Conservation (phyloP, 2,797 vertebrate genomes). For the Scolopax bukidnonensis region DNA sequence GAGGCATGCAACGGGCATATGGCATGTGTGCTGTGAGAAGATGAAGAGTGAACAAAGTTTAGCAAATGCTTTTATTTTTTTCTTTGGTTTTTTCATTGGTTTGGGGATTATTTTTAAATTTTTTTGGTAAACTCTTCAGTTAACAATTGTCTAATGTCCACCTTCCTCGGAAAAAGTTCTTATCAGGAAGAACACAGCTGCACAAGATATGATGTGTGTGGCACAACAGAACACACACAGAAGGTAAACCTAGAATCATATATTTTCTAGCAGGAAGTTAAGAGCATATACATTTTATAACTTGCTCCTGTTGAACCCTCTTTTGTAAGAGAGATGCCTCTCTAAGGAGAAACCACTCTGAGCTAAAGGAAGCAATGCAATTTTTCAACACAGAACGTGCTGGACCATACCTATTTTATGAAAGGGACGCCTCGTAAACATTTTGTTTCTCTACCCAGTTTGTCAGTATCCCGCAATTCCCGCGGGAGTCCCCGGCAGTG, state of each 20-base stretch:
- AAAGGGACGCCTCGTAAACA: not conserved
- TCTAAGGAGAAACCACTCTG: not conserved
- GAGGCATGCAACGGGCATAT: fast-evolving
- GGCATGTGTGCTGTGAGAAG: not conserved
- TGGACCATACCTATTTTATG: not conserved
- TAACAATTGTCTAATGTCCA: not conserved
- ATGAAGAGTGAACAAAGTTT: not conserved
- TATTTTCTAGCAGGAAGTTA: not conserved
- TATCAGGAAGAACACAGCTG: fast-evolving
- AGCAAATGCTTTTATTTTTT: not conserved
- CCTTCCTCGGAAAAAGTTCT: not conserved
- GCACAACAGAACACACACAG: not conserved
- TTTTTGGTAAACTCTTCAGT: not conserved
- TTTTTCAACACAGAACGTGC: not conserved
- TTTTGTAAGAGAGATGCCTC: not conserved
- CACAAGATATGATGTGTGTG: fast-evolving
- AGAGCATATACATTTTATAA: not conserved
- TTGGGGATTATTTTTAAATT: no score
- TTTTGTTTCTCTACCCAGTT: not conserved
- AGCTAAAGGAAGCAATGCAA: not conserved
- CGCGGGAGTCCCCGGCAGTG: fast-evolving
- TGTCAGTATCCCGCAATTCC: not conserved
- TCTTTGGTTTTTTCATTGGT: not conserved
- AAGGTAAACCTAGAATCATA: not conserved
- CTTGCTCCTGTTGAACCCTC: not conserved